phyloP scores from a whole-genome alignment of 2,113 vertebrate species.

The Procapra przewalskii region DNA sequence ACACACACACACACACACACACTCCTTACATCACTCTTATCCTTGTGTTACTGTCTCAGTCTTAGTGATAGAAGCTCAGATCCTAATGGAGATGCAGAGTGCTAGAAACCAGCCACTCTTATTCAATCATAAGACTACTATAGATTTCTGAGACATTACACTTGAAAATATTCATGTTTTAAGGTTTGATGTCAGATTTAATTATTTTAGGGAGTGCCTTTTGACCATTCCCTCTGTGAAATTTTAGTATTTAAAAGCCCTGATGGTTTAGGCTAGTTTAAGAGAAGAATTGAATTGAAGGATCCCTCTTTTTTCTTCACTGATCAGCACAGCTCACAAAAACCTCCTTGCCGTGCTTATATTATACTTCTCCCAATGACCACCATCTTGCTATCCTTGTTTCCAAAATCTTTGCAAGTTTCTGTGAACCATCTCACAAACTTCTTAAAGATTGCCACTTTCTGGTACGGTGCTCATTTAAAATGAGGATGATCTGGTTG shows the following conservation, averaged over 20 bases:
- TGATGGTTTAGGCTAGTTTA: not conserved
- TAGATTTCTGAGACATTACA: not conserved
- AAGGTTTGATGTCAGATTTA: not conserved
- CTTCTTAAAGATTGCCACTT: constrained; percentile 47
- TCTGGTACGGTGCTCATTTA: constrained; percentile 52
- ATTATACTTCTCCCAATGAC: not conserved
- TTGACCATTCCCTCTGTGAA: too few species aligned
- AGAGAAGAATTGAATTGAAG: not conserved
- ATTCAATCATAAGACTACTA: not conserved
- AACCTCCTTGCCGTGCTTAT: not conserved
- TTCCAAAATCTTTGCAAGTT: not conserved
- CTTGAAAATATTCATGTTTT: not conserved
- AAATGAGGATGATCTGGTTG: constrained; percentile 55
- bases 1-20: not conserved
- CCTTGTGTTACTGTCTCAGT: not conserved
- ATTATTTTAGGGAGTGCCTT: not conserved
- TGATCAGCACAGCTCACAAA: not conserved
- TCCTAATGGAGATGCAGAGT: not conserved
- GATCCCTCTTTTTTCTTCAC: not conserved
- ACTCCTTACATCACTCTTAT: not conserved
- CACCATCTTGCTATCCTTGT: not conserved
- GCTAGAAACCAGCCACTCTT: not conserved
- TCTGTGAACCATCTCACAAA: constrained; percentile 5
- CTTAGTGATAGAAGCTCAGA: not conserved
- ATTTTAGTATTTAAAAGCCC: not conserved